Base-by-base conservation (phyloP, 2,888 invertebrate genomes). In the Pandemis corylana region DNA sequence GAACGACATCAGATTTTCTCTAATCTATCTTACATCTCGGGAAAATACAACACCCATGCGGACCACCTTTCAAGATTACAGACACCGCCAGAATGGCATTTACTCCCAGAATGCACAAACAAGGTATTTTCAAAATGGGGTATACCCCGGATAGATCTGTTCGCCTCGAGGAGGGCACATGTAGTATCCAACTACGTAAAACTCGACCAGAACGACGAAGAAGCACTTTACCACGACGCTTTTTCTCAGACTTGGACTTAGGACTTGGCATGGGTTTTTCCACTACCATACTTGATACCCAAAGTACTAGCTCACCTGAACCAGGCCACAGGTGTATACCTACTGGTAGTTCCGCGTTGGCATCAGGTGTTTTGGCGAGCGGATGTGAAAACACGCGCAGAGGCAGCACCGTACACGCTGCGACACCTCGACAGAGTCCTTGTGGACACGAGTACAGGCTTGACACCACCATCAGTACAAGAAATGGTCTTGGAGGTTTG, bases 61-160 rank as follows among this genome's bases (percentile, higher is more conserved):
- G 74, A 76, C 9, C 13, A 66, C 41, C 74, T 69, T 0, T 74
- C 74, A 7, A 65, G 74, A n/a, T 51, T 65, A 7, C 42, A 53
- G 0, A 9, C 4, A 3, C 36, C 53, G 4, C 70, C 66, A 42
- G 70, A 75, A 20, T 75, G 70, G 70, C 67, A 70, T 49, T 20
- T 72, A 0, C 46, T 59, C 0, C 62, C 61, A 6, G 49, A 68
- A 6, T 28, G 72, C 10, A 73, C 73, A 13, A 7, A 63, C 13
- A n/a, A 41, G n/a, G 67, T 79, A 13, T 81, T 81, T 65, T 7
- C 36, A 0, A 81, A 80, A 70, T 80, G 71, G 76, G 81, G 80
- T 0, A 76, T 44, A 0, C 84, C 81, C 1, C 67, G 59, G n/a
- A 76, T 82, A 69, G 81, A 81, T 51, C 71, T 82, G 6, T 82